Base-by-base conservation (phyloP, 2,888 invertebrate species). In the Latheticus oryzae region DNA sequence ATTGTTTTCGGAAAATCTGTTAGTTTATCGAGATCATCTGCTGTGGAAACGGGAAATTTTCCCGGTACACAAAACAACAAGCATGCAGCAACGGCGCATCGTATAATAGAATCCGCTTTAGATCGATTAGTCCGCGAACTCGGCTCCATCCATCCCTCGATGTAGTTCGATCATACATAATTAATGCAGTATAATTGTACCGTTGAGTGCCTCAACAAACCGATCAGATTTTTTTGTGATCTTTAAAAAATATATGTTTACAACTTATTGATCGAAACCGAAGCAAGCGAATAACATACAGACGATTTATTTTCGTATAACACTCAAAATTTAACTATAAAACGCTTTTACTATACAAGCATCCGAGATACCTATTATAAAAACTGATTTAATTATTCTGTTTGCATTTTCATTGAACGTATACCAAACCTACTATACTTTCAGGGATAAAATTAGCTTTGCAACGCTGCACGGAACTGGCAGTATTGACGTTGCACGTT, bases 1-100 rank as follows among this genome's bases (percentile, higher is more conserved):
- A 62, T 58, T 62, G 62, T 62, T 62, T 62, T 60, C 60, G 53
- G 53, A 55, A 54, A 54, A 54, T 45, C 53, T 54, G 53, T 54
- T 54, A 54, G 53, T 54, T 54, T 45, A 35, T 43, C 53, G 37
- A 15, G 21, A 52, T 54, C 45, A 54, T 45, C 53, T 28, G 5
- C 12, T 5, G 38, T 8, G 33, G 8, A 32, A 35, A 30, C 12
- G 47, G 32, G 15, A 32, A 21, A 17, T 47, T 47, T 45, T 9
- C 26, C 19, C 9, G 13, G 11, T 26, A 24, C 26, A 37, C 38
- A 50, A 50, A 50, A 38, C 38, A 47, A 47, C 47, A 47, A 47
- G 26, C 42, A 42, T 42, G 42, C 26, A 13, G 15, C 8, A 42
- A 19, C 23, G 32, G 9, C 30, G 15, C 15, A 47, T 35, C 47